These are phyloP conservation scores for Athene cunicularia DNA, from an alignment of 2,113 vertebrate species.

Conservation along the genomic window DNA sequence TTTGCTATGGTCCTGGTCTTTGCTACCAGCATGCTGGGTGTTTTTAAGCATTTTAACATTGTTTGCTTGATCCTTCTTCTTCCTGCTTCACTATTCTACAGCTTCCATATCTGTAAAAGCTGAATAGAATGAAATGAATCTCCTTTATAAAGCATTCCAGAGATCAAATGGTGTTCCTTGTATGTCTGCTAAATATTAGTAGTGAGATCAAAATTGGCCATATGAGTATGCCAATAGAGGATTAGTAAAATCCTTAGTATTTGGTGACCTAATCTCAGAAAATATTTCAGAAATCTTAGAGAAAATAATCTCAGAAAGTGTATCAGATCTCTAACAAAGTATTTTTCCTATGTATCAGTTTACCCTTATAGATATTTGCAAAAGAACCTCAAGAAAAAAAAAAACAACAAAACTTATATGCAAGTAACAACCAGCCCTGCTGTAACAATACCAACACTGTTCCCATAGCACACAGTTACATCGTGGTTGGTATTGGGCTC, in stretches of 20 bases:
- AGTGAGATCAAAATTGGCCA: background rate
- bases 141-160: background rate
- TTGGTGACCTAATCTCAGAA: conserved; percentile 20
- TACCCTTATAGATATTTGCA: background rate
- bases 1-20: background rate
- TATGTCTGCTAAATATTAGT: background rate
- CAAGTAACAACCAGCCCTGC: background rate
- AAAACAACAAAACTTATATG: too few relatives aligned
- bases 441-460: background rate
- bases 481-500: background rate
- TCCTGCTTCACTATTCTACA: background rate
- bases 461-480: background rate
- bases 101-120: background rate
- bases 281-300: conserved; percentile 22
- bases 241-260: conserved; percentile 24
- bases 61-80: background rate
- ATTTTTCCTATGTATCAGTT: background rate
- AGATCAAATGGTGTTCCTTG: background rate
- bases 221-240: background rate
- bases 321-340: background rate
- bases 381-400: background rate
- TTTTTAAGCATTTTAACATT: background rate
- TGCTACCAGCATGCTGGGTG: background rate
- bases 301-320: conserved; percentile 6
- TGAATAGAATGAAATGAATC: background rate